Evolutionary conservation across 37 sponge, comb jelly and placozoan species (phyloP).

Genomic region (Chondrilla cf. caribensis): DNA sequence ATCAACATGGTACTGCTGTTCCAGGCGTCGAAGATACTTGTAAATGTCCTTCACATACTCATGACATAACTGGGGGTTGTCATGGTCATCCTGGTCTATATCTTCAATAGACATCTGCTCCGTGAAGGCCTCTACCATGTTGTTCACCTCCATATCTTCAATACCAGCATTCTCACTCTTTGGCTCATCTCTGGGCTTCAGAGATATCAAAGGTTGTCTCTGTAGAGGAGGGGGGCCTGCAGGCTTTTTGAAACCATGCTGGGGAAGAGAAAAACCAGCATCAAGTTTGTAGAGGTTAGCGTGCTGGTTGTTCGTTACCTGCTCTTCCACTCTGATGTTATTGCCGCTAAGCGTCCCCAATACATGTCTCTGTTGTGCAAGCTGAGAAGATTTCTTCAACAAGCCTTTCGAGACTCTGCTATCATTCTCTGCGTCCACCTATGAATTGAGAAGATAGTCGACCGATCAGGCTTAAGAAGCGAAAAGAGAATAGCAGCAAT

Average conservation of each 20-base stretch:
- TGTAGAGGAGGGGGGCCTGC: background rate
- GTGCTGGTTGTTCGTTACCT: background rate
- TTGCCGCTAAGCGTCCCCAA: conserved; percentile 5
- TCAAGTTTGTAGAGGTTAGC: background rate
- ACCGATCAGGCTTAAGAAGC: too few relatives aligned
- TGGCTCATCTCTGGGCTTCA: background rate
- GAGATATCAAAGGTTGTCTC: background rate
- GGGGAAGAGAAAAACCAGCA: background rate
- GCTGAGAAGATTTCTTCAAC: background rate
- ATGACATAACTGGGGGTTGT: conserved; percentile 91
- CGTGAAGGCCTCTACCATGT: conserved; percentile 15
- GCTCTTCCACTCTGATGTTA: background rate
- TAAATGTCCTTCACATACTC: conserved; percentile 97
- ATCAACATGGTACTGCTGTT: conserved; percentile 71
- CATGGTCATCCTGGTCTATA: conserved; percentile 78
- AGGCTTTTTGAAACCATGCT: conserved; percentile 18
- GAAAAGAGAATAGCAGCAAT: too few relatives aligned
- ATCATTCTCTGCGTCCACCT: conserved; percentile 7
- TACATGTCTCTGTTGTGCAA: background rate
- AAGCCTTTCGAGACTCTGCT: background rate
- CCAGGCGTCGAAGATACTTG: conserved; percentile 80
- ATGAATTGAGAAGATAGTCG: background rate
- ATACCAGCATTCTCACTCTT: background rate
- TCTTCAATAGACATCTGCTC: conserved; percentile 64
- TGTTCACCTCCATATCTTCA: conserved; percentile 20